phyloP scores from a whole-genome alignment of 1,140 invertebrate genomes.

The Lysiphlebus fabarum region DNA sequence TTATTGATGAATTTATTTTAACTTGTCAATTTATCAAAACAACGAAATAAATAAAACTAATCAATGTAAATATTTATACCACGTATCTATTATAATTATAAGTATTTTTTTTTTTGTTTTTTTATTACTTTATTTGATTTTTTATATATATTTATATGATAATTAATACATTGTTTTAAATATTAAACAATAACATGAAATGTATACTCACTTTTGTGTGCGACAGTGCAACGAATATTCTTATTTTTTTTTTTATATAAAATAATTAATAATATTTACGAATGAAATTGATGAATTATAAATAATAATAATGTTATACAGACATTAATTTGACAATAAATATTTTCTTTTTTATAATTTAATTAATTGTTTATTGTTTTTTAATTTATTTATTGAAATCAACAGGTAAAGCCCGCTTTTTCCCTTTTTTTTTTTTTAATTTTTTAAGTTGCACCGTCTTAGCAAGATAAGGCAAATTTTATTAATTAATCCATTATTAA shows the following conservation, averaged over 20 bases:
- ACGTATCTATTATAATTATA: conserved; percentile 16
- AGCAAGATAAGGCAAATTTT: conserved; percentile 46
- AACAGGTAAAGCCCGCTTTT: conserved; percentile 7
- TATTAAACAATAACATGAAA: conserved; percentile 17
- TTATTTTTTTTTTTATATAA: neutral
- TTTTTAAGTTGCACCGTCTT: conserved; percentile 38
- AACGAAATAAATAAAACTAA: neutral
- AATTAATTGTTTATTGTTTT: too few relatives aligned
- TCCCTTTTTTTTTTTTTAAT: conserved; percentile 2
- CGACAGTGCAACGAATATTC: conserved; percentile 20
- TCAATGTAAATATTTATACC: conserved; percentile 23
- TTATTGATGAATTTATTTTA: too few relatives aligned
- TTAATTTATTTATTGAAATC: neutral
- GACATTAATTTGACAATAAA: neutral
- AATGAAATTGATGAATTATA: neutral
- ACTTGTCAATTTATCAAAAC: neutral
- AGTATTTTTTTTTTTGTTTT: neutral
- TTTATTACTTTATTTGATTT: too few relatives aligned
- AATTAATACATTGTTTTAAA: conserved; percentile 23
- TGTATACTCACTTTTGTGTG: conserved; percentile 18
- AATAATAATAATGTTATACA: too few relatives aligned
- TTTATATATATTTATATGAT: conserved; percentile 16
- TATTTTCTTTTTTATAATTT: neutral
- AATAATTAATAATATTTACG: neutral
- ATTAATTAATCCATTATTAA: conserved; percentile 21